Evolutionary conservation across 1,140 invertebrate species (phyloP).

Genomic region (Brachystomella parvula): DNA sequence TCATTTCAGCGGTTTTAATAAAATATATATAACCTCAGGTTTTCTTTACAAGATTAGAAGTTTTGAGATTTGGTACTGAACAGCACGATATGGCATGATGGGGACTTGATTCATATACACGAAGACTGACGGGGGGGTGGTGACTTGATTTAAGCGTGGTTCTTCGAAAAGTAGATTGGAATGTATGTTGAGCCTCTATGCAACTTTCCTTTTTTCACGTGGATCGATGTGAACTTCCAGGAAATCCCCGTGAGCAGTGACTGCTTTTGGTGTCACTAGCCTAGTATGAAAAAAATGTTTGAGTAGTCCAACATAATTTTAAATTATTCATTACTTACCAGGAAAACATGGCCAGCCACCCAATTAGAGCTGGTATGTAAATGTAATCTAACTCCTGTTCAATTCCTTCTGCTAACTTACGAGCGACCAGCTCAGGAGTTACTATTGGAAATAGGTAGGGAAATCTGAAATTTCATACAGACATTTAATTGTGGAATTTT

Average conservation of each 20-base stretch:
- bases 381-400: conserved; percentile 31
- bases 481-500: not conserved
- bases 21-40: too few species aligned
- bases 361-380: conserved; percentile 32
- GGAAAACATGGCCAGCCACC: conserved; percentile 37
- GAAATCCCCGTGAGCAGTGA: conserved; percentile 27
- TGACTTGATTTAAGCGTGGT: too few species aligned
- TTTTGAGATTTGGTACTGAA: too few species aligned
- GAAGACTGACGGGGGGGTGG: too few species aligned
- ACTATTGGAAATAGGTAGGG: conserved; percentile 33
- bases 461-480: conserved; percentile 22
- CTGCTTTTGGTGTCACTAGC: conserved; percentile 30
- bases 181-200: too few species aligned
- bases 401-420: conserved; percentile 29
- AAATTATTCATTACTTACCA: conserved; percentile 24
- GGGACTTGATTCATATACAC: too few species aligned
- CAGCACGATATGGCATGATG: too few species aligned
- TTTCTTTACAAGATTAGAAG: too few species aligned
- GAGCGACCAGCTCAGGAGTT: conserved; percentile 28
- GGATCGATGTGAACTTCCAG: conserved; percentile 31
- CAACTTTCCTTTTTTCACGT: not conserved
- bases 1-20: too few species aligned
- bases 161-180: too few species aligned
- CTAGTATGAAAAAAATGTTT: conserved; percentile 4
- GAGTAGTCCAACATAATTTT: not conserved